Conservation (phyloP, 2,888 invertebrate species). For the Amorpha juglandis region DNA sequence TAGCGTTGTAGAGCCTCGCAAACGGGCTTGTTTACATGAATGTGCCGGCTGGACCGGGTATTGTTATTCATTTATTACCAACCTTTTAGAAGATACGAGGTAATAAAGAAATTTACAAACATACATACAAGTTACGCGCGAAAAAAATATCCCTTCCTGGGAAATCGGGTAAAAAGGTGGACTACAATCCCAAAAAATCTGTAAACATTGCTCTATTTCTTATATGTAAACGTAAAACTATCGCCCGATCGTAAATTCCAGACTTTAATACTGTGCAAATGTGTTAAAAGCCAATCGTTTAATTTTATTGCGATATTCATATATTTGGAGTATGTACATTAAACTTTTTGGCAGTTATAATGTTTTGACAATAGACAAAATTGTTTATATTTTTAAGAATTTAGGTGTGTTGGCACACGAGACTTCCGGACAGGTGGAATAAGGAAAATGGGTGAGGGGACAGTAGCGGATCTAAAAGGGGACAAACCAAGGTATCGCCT, state of each 20-base stretch:
- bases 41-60: too few species aligned
- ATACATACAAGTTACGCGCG: too few species aligned
- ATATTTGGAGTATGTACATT: background rate
- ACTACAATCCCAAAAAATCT: background rate
- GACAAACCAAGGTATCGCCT: too few species aligned
- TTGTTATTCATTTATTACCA: too few species aligned
- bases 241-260: conserved; percentile 1
- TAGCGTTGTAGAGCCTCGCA: too few species aligned
- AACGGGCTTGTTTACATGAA: too few species aligned
- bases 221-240: background rate
- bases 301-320: conserved; percentile 11
- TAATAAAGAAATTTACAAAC: too few species aligned
- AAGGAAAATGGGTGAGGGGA: background rate
- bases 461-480: too few species aligned
- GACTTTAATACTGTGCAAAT: background rate
- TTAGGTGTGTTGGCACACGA: background rate
- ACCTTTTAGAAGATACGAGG: too few species aligned
- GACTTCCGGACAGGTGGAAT: conserved; percentile 8
- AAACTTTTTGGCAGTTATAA: conserved; percentile 14
- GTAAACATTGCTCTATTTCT: background rate
- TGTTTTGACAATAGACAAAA: conserved; percentile 12
- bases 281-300: background rate
- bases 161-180: too few species aligned
- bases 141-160: too few species aligned
- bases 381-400: background rate